Conservation (phyloP, 1,140 invertebrate genomes). For the Sipha flava region DNA sequence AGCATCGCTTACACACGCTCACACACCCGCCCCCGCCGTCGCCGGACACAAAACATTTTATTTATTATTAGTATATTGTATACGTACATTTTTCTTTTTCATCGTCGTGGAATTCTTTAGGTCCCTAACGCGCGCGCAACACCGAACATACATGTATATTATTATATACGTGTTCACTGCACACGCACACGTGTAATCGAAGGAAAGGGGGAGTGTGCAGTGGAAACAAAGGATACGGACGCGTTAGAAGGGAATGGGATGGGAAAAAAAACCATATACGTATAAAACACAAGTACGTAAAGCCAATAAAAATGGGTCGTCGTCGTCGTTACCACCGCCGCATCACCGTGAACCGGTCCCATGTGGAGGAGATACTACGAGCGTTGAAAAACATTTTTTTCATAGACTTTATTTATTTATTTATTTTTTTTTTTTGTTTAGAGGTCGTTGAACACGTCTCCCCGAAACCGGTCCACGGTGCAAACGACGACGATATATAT, state of each 20-base stretch:
- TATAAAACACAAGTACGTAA: background rate
- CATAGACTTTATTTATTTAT: background rate
- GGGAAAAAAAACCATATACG: background rate
- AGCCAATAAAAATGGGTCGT: conserved; percentile 31
- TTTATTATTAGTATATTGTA: too few relatives aligned
- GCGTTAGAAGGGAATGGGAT: background rate
- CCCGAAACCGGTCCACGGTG: conserved; percentile 5
- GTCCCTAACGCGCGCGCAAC: background rate
- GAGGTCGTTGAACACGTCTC: conserved; percentile 30
- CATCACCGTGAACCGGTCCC: conserved; percentile 20
- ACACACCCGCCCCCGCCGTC: background rate
- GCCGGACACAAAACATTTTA: background rate
- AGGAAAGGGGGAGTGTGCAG: background rate
- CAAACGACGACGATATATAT: background rate
- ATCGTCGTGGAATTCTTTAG: background rate
- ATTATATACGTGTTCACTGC: background rate
- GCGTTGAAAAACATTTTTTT: conserved; percentile 17
- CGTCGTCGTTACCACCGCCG: background rate
- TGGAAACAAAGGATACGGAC: background rate
- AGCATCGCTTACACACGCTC: too few relatives aligned
- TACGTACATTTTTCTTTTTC: background rate
- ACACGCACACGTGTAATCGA: background rate
- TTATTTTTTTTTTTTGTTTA: conserved; percentile 22
- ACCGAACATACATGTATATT: too few relatives aligned
- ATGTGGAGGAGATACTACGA: background rate